A percentile compares a stretch with the other conserved stretches of the same genome.
Evolutionary conservation across 2,888 invertebrate genomes (phyloP).

Genomic region (Actias luna): DNA sequence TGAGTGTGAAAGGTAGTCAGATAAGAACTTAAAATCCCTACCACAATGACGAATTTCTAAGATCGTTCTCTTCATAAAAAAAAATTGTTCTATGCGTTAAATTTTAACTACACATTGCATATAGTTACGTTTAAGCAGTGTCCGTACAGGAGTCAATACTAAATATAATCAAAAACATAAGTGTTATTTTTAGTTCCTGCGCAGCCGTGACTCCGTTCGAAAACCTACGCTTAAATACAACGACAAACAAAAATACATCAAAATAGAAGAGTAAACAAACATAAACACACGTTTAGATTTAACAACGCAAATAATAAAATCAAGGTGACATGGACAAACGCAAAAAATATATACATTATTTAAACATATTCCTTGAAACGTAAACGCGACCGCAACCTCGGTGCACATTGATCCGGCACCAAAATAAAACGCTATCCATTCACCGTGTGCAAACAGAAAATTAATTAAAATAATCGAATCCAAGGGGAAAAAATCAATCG

Average conservation of each 20-base stretch:
- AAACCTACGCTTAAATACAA: neutral
- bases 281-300: neutral
- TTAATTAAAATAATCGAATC: constrained; percentile 7
- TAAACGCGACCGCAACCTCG: constrained; percentile 13
- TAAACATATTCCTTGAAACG: constrained; percentile 1
- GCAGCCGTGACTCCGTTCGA: neutral
- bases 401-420: constrained; percentile 3
- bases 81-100: neutral
- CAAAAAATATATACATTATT: constrained; percentile 8
- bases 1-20: too few relatives aligned
- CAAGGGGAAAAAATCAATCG: constrained; percentile 9
- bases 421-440: constrained; percentile 20
- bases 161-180: neutral
- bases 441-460: constrained; percentile 12
- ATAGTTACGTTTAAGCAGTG: neutral
- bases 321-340: constrained; percentile 17
- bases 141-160: neutral
- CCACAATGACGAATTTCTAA: too few relatives aligned
- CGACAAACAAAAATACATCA: neutral
- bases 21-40: too few relatives aligned
- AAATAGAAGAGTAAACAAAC: neutral
- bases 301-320: constrained; percentile 8
- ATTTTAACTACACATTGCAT: neutral
- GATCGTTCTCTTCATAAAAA: neutral
- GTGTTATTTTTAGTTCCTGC: neutral